Evolutionary conservation across 2,888 invertebrate species (phyloP), one percentile per base, ranked within the genome.

Genomic region (Thumatha senex): DNA sequence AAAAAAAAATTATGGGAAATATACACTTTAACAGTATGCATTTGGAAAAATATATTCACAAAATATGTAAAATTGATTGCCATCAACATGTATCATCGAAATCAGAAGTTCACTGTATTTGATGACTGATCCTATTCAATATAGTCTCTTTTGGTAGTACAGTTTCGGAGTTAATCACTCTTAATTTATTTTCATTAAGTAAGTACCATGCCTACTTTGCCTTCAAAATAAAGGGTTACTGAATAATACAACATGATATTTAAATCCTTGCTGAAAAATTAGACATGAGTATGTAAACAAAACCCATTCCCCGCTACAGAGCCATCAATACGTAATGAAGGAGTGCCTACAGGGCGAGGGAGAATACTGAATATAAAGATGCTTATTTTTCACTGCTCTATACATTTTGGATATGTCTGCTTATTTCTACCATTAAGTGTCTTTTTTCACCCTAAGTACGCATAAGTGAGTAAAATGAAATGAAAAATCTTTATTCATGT

Each of bases 321-420:
- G 53, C 50, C 57, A 64, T 68, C 60, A 68, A 68, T 69, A 68
- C 54, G 47, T 70, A 67, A 68, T 69, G 64, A 68, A 58, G 43
- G 51, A 39, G 38, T 39, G 53, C 54, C 57, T 57, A 60, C 61
- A 58, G 61, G 52, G 54, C 58, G 58, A 53, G 60, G 62, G 64
- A 55, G 64, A 54, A 47, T 46, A 46, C 52, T 52, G 54, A 67
- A 60, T 68, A 51, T 53, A 39, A 58, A 58, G 39, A 56, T 60
- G 57, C 57, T 64, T 68, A 56, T 67, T 69, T 69, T 69, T 54
- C 52, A 46, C 57, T 12, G n/a, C 42, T 61, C 41, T 61, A 52
- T 55, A 57, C 52, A 53, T 44, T 44, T 55, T 56, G 44, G 55
- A 56, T 56, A 39, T 58, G 8, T 10, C 31, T 24, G 34, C 54